Evolutionary conservation across 2,888 invertebrate species (phyloP).

Genomic region (Melipona beecheii): DNA sequence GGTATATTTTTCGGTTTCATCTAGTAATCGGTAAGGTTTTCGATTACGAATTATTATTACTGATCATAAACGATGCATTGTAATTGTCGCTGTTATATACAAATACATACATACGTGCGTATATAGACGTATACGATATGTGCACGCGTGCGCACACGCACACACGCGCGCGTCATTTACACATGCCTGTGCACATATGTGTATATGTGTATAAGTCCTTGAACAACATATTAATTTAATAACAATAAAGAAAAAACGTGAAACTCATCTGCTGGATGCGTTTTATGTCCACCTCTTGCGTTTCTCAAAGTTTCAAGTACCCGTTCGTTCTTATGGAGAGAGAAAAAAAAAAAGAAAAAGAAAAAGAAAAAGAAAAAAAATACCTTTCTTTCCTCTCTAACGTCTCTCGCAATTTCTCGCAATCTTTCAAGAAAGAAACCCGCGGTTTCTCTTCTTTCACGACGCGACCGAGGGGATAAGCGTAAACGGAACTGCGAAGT

Average conservation of each 20-base stretch:
- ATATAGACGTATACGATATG: conserved; percentile 53
- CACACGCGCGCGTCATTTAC: conserved; percentile 31
- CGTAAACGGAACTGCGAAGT: not conserved
- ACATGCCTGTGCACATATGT: conserved; percentile 60
- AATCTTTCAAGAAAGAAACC: no score
- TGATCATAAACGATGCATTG: conserved; percentile 82
- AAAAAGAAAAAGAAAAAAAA: no score
- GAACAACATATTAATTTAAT: conserved; percentile 82
- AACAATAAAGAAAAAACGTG: conserved; percentile 81
- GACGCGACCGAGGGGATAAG: not conserved
- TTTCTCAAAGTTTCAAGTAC: not conserved
- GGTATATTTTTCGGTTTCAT: conserved; percentile 72
- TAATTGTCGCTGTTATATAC: conserved; percentile 83
- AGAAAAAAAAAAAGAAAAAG: no score
- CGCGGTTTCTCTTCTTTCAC: not conserved
- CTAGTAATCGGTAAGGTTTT: conserved; percentile 79
- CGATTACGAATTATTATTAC: conserved; percentile 80
- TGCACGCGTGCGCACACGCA: conserved; percentile 46
- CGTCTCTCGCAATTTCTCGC: no score
- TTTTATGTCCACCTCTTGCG: not conserved
- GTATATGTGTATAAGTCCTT: conserved; percentile 71
- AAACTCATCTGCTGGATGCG: conserved; percentile 56
- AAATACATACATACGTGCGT: conserved; percentile 76
- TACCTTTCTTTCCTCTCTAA: no score
- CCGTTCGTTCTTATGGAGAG: not conserved